Percentiles rank a stretch among this genome's conserved stretches.
phyloP scores from a whole-genome alignment of 2,113 vertebrate genomes.

The Sialia sialis region DNA sequence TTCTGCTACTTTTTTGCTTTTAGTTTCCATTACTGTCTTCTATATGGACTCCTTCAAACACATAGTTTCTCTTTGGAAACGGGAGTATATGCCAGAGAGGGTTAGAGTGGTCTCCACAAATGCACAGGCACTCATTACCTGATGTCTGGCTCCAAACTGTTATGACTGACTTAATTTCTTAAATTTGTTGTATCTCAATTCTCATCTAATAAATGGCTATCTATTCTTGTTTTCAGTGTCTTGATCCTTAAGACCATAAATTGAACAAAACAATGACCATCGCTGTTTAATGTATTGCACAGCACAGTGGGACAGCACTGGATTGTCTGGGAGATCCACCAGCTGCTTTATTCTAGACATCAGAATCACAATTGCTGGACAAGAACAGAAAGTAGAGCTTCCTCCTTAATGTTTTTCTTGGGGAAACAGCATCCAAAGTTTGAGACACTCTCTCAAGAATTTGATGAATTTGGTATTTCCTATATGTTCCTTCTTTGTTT shows the following conservation, averaged over 20 bases:
- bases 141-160: not conserved
- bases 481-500: not conserved
- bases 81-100: not conserved
- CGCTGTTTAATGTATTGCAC: not conserved
- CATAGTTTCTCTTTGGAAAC: not conserved
- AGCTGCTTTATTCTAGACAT: not conserved
- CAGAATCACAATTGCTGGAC: not conserved
- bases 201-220: not conserved
- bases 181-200: not conserved
- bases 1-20: not conserved
- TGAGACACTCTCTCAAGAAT: not conserved
- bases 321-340: not conserved
- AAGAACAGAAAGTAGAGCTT: not conserved
- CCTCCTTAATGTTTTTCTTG: not conserved
- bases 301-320: not conserved
- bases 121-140: not conserved
- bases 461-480: not conserved
- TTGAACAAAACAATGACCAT: not conserved
- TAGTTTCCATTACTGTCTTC: not conserved
- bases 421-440: not conserved
- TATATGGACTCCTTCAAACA: not conserved
- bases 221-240: not conserved
- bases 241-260: not conserved
- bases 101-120: not conserved
- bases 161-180: not conserved